These are phyloP conservation scores for Sicus ferrugineus DNA, from an alignment of 2,888 invertebrate species.

Conservation along the genomic window DNA sequence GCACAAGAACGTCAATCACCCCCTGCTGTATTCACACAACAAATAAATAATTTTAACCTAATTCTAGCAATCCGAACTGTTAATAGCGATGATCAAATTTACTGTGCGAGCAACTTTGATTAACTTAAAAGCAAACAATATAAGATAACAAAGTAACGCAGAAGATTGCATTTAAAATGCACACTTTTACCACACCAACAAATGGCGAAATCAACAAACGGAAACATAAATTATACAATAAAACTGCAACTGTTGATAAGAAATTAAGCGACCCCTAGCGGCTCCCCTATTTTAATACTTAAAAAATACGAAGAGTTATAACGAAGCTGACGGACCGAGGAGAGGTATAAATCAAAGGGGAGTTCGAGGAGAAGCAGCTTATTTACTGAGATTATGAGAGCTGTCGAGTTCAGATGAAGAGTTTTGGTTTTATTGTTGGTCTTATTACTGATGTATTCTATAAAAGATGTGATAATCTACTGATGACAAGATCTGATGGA, in stretches of 20 bases:
- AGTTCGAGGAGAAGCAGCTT: not conserved
- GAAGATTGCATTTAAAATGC: not conserved
- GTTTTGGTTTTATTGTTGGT: not conserved
- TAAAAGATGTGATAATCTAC: not conserved
- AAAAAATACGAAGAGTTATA: not conserved
- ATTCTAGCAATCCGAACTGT: conserved; percentile 15
- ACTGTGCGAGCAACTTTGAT: not conserved
- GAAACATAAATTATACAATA: not conserved
- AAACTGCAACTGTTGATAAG: not conserved
- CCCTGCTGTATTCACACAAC: not conserved
- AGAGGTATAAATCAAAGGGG: not conserved
- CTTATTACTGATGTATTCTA: not conserved
- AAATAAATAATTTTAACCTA: conserved; percentile 22
- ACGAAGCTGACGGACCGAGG: not conserved
- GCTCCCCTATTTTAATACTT: not conserved
- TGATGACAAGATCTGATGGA: too few species aligned
- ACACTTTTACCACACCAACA: not conserved
- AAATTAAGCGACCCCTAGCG: not conserved
- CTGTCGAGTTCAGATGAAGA: not conserved
- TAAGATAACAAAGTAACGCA: not conserved
- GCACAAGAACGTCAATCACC: conserved; percentile 11
- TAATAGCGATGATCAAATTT: not conserved
- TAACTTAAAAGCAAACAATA: not conserved
- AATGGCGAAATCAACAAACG: not conserved
- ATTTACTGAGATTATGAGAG: not conserved